Conservation (phyloP, 2,797 vertebrate species). For the Myotis myotis region DNA sequence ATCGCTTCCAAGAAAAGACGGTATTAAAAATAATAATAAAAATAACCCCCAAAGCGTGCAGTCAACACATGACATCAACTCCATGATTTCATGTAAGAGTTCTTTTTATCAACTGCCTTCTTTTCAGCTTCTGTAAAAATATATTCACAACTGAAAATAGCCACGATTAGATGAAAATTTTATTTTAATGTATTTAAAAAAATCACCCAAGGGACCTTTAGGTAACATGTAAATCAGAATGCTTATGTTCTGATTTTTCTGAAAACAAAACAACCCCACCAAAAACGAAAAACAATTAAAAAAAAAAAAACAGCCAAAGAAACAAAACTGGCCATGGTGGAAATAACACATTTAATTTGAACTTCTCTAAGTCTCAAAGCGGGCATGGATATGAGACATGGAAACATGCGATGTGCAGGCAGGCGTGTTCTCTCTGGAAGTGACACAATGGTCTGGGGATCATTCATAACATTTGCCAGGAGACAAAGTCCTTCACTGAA, state of each 20-base stretch:
- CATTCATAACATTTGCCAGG: not conserved
- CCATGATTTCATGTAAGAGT: not conserved
- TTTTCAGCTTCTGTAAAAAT: not conserved
- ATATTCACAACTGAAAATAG: not conserved
- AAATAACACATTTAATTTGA: not conserved
- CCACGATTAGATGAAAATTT: not conserved
- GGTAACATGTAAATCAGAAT: not conserved
- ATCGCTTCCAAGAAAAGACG: not conserved
- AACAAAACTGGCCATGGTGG: not conserved
- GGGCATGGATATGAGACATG: not conserved
- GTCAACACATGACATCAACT: not conserved
- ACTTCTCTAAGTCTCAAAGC: not conserved
- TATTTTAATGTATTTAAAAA: not conserved
- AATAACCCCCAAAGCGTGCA: not conserved
- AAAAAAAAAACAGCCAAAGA: not conserved
- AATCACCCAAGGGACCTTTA: not conserved
- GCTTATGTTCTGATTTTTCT: not conserved
- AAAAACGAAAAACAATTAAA: not conserved
- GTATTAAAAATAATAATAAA: not conserved
- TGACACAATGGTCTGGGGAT: not conserved
- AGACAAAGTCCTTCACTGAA: not conserved
- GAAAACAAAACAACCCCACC: not conserved
- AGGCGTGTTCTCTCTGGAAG: not conserved
- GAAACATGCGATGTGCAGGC: not conserved
- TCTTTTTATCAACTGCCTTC: not conserved